These are phyloP conservation scores for Lindbergichthys nudifrons DNA, from an alignment of 2,797 vertebrate species.

Conservation along the genomic window DNA sequence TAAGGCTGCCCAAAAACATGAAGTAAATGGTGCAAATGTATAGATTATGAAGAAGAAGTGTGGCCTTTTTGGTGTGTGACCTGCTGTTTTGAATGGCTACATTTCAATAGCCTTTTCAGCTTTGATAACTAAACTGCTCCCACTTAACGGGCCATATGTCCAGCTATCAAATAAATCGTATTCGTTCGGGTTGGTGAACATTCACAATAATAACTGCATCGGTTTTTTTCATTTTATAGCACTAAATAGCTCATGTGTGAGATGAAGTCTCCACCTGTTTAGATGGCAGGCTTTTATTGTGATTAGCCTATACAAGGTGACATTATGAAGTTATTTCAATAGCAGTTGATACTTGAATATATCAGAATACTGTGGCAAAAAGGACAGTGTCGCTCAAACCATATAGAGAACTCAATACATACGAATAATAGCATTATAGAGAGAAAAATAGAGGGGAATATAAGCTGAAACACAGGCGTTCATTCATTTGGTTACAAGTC, in stretches of 20 bases:
- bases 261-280: conserved; percentile 47
- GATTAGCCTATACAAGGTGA: conserved; percentile 41
- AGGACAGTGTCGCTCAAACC: conserved; percentile 34
- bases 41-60: conserved; percentile 19
- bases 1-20: conserved; percentile 21
- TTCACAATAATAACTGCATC: conserved; percentile 17
- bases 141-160: conserved; percentile 29
- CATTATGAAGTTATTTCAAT: conserved; percentile 54
- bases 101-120: conserved; percentile 35
- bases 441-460: conserved; percentile 16
- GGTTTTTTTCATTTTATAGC: conserved; percentile 21
- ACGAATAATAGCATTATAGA: conserved; percentile 21
- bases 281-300: conserved; percentile 30
- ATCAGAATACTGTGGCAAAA: conserved; percentile 50
- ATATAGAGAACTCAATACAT: conserved; percentile 17
- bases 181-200: conserved; percentile 18
- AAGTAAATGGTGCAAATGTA: conserved; percentile 32
- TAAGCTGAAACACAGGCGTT: conserved; percentile 44
- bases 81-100: conserved; percentile 15
- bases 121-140: conserved; percentile 46
- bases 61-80: conserved; percentile 27
- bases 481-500: conserved; percentile 53
- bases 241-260: conserved; percentile 33
- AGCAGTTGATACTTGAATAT: conserved; percentile 69
- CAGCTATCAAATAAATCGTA: conserved; percentile 32